phyloP scores from a whole-genome alignment of 1,140 invertebrate species.

The Drosophila kohkoa region DNA sequence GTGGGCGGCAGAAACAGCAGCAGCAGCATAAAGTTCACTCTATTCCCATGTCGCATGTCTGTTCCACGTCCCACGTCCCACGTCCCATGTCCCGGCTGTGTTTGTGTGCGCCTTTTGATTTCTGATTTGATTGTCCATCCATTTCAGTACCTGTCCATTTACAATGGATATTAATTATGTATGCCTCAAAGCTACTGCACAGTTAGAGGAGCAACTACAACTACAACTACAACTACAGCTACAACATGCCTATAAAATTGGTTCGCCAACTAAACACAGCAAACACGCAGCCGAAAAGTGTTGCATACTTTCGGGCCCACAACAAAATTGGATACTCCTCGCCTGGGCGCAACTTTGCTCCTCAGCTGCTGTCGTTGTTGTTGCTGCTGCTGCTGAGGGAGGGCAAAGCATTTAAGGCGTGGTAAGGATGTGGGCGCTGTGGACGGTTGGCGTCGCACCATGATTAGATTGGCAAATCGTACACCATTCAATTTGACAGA shows the following conservation, averaged over 20 bases:
- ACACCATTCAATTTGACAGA: slow-evolving; percentile 51
- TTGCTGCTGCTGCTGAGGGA: background rate
- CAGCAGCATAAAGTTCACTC: slow-evolving; percentile 32
- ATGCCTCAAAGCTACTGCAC: slow-evolving; percentile 48
- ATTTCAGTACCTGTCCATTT: slow-evolving; percentile 43
- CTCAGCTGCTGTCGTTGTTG: too few relatives aligned
- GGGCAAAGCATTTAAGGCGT: slow-evolving; percentile 21
- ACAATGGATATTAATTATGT: slow-evolving; percentile 58
- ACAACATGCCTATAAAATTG: slow-evolving; percentile 32
- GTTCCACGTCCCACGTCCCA: background rate
- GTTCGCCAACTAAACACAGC: slow-evolving; percentile 22
- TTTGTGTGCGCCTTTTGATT: slow-evolving; percentile 44
- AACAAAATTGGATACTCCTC: slow-evolving; percentile 14
- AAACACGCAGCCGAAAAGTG: slow-evolving; percentile 48
- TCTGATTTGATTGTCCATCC: slow-evolving; percentile 54
- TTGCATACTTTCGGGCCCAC: slow-evolving; percentile 52
- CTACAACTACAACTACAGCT: background rate
- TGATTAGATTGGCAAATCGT: slow-evolving; percentile 54
- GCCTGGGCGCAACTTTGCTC: background rate
- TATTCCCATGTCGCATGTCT: background rate
- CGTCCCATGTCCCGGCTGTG: background rate
- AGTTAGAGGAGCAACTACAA: too few relatives aligned
- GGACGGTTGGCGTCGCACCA: slow-evolving; percentile 11
- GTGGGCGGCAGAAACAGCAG: background rate
- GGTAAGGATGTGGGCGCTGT: background rate